Percentiles rank a stretch among this genome's conserved stretches.
These are phyloP conservation scores for Lasioglossum baleicum DNA, from an alignment of 1,140 invertebrate genomes.

Conservation along the genomic window DNA sequence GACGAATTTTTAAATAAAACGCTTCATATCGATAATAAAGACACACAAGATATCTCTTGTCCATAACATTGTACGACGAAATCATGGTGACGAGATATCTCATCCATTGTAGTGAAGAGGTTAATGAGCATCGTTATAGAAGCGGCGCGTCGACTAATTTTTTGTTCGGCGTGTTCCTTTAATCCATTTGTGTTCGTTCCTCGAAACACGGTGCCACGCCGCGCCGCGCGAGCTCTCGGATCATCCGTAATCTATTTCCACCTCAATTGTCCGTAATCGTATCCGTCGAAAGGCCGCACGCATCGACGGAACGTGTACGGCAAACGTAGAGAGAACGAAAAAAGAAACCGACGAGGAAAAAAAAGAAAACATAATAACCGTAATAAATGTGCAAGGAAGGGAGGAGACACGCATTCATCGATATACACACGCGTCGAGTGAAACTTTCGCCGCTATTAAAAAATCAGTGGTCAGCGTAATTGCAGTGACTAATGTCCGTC, in stretches of 20 bases:
- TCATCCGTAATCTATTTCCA: not conserved
- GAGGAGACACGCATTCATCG: not conserved
- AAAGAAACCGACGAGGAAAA: not conserved
- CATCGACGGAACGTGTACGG: not conserved
- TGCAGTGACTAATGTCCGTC: slow-evolving; percentile 29
- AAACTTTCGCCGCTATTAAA: slow-evolving; percentile 47
- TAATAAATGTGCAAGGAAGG: slow-evolving; percentile 14
- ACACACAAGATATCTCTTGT: too few relatives aligned
- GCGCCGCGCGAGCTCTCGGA: not conserved
- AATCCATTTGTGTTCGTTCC: not conserved
- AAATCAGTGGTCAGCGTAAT: slow-evolving; percentile 34
- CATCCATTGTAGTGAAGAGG: too few relatives aligned
- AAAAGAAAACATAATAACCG: slow-evolving; percentile 22
- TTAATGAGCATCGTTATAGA: not conserved
- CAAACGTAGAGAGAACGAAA: too few relatives aligned
- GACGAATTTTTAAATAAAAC: too few relatives aligned
- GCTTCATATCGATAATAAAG: too few relatives aligned
- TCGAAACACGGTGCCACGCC: not conserved
- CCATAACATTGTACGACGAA: too few relatives aligned
- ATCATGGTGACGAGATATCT: too few relatives aligned
- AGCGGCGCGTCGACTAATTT: not conserved
- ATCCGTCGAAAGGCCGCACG: not conserved
- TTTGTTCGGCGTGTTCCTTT: not conserved
- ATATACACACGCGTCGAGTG: not conserved
- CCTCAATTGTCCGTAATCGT: slow-evolving; percentile 1